Evolutionary conservation across 23 tunicate genomes (phyloP), one percentile per base, ranked within the genome.

Genomic region (Phallusia fumigata): DNA sequence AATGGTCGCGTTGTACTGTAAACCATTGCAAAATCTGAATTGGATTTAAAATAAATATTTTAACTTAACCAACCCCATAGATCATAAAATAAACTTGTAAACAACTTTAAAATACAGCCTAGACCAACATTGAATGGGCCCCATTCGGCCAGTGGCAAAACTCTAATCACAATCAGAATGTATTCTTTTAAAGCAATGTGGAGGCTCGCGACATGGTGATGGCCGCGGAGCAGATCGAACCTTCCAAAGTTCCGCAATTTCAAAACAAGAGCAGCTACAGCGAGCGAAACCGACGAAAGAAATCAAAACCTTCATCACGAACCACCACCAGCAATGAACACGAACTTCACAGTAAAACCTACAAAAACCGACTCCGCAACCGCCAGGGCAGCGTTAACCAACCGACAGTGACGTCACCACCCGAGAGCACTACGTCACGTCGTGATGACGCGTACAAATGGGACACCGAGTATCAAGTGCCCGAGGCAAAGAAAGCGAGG

Each of bases 141-240:
- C n/a, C n/a, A n/a, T n/a, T n/a, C n/a, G n/a, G n/a, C n/a, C n/a
- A n/a, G n/a, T n/a, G 47, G 5, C 47, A 10, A 40, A 40, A 40
- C 47, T 40, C 5, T 5, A 40, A 40, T 40, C 47, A 40, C 47
- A 40, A 40, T 10, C 47, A 40, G 10, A n/a, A n/a, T n/a, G 8
- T 10, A 40, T 3, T 3, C 10, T 40, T 40, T 33, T 19, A 19
- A 50, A 88, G 92, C 72, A 78, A 79, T 18, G 76, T 88, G 18
- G 84, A 86, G 47, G 84, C 76, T 21, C 73, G 82, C 31, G 74
- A 49, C 31, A 73, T 32, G 24, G 88, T 92, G 53, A 86, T 83
- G 81, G 87, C 91, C 28, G 40, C 49, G 36, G 65, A 40, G 31
- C 97, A 92, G 65, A 78, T 77, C 10, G 87, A 84, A 75, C 97